phyloP scores from a whole-genome alignment of 2,888 invertebrate genomes.

The Dioctria rufipes region DNA sequence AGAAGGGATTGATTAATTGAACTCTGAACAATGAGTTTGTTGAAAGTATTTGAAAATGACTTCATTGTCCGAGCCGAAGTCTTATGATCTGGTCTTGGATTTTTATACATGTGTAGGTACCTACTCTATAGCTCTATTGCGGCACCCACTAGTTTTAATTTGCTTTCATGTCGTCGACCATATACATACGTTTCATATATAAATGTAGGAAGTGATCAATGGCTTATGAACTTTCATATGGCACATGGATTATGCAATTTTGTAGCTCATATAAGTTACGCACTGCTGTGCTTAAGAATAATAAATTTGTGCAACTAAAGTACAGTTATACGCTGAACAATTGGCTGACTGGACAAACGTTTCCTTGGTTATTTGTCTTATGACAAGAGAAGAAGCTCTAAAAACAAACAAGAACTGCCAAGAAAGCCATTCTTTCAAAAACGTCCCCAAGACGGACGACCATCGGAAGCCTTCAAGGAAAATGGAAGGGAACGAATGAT shows the following conservation, averaged over 20 bases:
- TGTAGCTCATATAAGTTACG: constrained; percentile 11
- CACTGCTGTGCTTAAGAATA: not conserved
- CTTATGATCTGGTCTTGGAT: no score
- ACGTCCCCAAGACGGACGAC: not conserved
- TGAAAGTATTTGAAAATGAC: constrained; percentile 20
- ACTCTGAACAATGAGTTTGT: constrained; percentile 9
- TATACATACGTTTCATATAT: not conserved
- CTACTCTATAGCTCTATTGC: not conserved
- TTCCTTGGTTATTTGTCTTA: no score
- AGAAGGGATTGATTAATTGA: constrained; percentile 29
- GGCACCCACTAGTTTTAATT: constrained; percentile 28
- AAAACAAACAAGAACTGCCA: no score
- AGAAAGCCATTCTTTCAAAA: no score
- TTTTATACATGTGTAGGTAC: not conserved
- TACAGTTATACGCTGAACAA: no score
- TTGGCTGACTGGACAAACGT: no score
- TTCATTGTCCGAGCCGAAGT: constrained; percentile 19
- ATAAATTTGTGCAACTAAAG: not conserved
- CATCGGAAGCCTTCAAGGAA: not conserved
- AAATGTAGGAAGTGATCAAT: constrained; percentile 8
- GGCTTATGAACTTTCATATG: not conserved
- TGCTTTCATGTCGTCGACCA: constrained; percentile 22
- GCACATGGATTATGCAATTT: constrained; percentile 34
- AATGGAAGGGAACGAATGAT: not conserved
- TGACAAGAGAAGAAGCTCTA: no score